Evolutionary conservation across 2,888 invertebrate species (phyloP).

Genomic region (Cataglyphis rosenhaueri): DNA sequence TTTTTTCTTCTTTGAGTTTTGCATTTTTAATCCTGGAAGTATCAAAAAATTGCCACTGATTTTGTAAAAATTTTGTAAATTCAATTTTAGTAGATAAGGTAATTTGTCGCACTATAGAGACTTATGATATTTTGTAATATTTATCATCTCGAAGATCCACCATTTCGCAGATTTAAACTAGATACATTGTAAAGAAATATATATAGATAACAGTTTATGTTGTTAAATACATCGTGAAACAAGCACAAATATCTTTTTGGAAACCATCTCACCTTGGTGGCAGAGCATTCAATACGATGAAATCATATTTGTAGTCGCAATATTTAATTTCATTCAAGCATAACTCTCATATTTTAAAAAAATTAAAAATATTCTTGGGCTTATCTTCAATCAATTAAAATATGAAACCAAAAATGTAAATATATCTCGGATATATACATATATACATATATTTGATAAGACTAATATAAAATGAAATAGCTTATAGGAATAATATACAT

Average conservation of each 20-base stretch:
- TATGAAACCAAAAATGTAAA: neutral
- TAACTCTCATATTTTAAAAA: neutral
- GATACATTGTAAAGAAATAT: slow-evolving; percentile 34
- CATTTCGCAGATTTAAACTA: slow-evolving; percentile 40
- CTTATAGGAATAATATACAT: slow-evolving; percentile 2
- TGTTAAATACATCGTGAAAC: slow-evolving; percentile 54
- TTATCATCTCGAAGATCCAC: slow-evolving; percentile 56
- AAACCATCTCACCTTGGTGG: slow-evolving; percentile 45
- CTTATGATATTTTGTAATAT: slow-evolving; percentile 34
- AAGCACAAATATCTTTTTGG: slow-evolving; percentile 62
- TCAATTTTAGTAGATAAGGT: slow-evolving; percentile 5
- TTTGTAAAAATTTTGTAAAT: too few species aligned
- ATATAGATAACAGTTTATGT: slow-evolving; percentile 40
- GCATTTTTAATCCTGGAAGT: neutral
- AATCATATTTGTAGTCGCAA: neutral
- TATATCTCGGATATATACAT: neutral
- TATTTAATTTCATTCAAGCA: neutral
- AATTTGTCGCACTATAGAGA: slow-evolving; percentile 14
- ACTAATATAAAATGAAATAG: neutral
- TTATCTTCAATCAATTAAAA: neutral
- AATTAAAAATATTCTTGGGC: neutral
- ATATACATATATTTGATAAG: neutral
- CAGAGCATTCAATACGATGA: slow-evolving; percentile 29
- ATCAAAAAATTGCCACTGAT: neutral
- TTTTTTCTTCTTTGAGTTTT: neutral